These are phyloP conservation scores for Cheumatopsyche charites DNA, from an alignment of 1,140 invertebrate species.

Conservation along the genomic window DNA sequence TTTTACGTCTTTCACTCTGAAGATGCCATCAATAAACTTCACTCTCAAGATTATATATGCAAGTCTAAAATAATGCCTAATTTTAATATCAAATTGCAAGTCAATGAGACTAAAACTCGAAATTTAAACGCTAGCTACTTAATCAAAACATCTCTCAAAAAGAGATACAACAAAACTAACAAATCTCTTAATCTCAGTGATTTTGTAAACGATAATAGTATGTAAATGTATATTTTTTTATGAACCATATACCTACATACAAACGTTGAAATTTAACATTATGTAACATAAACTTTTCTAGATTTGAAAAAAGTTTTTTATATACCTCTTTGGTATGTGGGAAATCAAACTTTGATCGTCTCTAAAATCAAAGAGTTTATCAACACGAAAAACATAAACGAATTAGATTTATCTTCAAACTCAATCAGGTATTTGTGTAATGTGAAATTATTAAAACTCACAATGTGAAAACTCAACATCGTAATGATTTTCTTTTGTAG, in stretches of 20 bases:
- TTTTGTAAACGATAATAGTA: conserved; percentile 12
- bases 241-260: no score
- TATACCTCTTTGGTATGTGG: conserved; percentile 39
- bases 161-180: not conserved
- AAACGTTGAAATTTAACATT: no score
- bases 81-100: conserved; percentile 16
- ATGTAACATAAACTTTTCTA: conserved; percentile 5
- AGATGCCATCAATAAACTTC: conserved; percentile 5
- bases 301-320: conserved; percentile 34
- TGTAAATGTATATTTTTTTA: not conserved
- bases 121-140: not conserved
- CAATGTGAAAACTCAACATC: not conserved
- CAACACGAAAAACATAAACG: conserved; percentile 11
- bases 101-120: not conserved
- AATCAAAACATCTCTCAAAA: not conserved
- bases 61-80: conserved; percentile 5
- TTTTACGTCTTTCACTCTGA: conserved; percentile 22
- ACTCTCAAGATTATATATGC: not conserved
- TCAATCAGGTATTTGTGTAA: conserved; percentile 31
- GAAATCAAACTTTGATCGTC: conserved; percentile 38
- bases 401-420: conserved; percentile 34
- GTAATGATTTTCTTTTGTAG: conserved; percentile 27
- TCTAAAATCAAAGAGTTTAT: conserved; percentile 29
- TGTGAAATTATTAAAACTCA: no score
- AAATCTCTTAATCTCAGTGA: not conserved